Conservation (phyloP, 2,113 vertebrate species). For the Etheostoma spectabile region DNA sequence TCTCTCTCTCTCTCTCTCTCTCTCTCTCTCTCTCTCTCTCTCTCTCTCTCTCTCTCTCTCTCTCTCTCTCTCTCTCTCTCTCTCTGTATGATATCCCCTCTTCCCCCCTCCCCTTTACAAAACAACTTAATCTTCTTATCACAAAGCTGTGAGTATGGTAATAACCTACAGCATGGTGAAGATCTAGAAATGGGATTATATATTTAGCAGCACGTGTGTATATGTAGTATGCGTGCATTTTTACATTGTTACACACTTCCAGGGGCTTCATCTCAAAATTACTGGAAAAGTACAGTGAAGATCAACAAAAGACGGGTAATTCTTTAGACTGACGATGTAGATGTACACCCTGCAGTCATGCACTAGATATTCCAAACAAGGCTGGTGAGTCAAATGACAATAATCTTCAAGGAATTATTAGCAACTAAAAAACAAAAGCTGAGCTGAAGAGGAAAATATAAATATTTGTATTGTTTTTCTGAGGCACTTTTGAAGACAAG, state of each 20-base stretch:
- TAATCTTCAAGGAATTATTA: constrained; percentile 43
- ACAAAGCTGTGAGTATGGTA: constrained; percentile 54
- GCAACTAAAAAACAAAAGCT: constrained; percentile 19
- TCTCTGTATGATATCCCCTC: background rate
- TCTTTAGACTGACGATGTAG: constrained; percentile 25
- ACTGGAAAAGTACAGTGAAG: constrained; percentile 9
- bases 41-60: constrained; percentile 27
- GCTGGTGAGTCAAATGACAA: constrained; percentile 34
- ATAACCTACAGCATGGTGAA: constrained; percentile 54
- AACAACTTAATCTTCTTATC: constrained; percentile 76
- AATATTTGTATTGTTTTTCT: constrained; percentile 6
- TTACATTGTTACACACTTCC: constrained; percentile 31
- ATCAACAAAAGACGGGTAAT: constrained; percentile 32
- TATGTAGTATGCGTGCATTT: constrained; percentile 25
- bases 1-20: constrained; percentile 14
- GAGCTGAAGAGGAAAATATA: constrained; percentile 1
- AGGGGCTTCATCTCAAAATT: constrained; percentile 26
- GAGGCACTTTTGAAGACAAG: background rate
- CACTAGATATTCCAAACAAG: constrained; percentile 15
- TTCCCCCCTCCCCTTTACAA: constrained; percentile 28
- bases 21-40: constrained; percentile 15
- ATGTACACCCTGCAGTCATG: constrained; percentile 25
- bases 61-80: constrained; percentile 26
- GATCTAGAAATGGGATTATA: constrained; percentile 60
- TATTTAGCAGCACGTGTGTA: constrained; percentile 37